These are phyloP conservation scores for Oenanthe melanoleuca DNA, from an alignment of 2,113 vertebrate species.

Conservation along the genomic window DNA sequence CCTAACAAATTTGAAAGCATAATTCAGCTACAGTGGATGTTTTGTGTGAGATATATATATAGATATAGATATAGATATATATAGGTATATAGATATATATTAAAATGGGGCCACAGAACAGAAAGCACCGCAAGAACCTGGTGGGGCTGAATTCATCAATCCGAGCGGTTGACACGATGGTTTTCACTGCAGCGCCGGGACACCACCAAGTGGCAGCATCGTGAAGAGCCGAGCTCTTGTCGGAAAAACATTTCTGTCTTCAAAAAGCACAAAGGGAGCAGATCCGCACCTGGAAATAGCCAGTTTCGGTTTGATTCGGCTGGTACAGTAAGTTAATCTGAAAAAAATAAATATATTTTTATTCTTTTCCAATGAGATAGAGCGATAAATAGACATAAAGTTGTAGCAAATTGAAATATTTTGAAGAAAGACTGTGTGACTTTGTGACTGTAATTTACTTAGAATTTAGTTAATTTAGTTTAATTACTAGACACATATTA, in stretches of 20 bases:
- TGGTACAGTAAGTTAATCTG: background rate
- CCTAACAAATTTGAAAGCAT: background rate
- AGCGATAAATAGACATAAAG: background rate
- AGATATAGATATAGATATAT: too few species aligned
- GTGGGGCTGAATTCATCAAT: background rate
- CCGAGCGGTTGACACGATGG: accelerated
- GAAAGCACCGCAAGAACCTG: background rate
- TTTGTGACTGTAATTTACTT: background rate
- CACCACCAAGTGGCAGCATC: constrained; percentile 46
- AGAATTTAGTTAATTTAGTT: too few species aligned
- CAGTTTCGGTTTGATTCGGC: background rate
- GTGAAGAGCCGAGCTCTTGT: background rate
- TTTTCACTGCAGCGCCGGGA: background rate
- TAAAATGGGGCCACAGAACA: background rate
- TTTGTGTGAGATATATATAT: background rate
- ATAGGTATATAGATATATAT: too few species aligned
- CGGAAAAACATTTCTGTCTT: background rate
- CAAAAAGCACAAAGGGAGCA: background rate
- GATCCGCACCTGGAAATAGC: background rate
- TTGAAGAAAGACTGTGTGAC: background rate
- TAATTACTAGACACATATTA: background rate
- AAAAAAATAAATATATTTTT: background rate
- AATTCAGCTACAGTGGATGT: background rate
- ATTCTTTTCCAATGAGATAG: background rate
- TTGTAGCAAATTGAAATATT: background rate